Percentiles rank a stretch among this genome's conserved stretches.
phyloP scores from a whole-genome alignment of 1,140 invertebrate species.

The Scaptodrosophila lebanonensis region DNA sequence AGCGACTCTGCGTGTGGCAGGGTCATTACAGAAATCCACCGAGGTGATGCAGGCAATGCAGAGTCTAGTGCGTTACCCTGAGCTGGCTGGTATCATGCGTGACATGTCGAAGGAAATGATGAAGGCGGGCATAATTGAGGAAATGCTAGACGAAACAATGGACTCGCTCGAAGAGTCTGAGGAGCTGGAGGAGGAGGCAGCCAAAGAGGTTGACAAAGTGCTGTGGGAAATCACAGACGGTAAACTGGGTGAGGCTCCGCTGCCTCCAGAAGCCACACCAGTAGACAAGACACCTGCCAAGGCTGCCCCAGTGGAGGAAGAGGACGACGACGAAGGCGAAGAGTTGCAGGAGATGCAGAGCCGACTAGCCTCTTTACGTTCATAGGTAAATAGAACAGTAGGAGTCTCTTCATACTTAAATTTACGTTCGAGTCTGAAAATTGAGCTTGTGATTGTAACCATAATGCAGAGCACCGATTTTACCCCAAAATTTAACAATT shows the following conservation, averaged over 20 bases:
- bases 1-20: slow-evolving; percentile 93
- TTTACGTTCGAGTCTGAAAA: neutral
- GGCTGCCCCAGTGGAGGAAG: slow-evolving; percentile 60
- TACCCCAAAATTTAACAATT: neutral
- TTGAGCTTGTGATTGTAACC: neutral
- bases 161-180: slow-evolving; percentile 92
- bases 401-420: too few species aligned
- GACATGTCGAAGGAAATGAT: slow-evolving; percentile 99
- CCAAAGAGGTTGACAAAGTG: slow-evolving; percentile 96
- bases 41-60: slow-evolving; percentile 99
- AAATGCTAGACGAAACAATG: slow-evolving; percentile 99
- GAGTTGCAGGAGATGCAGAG: slow-evolving; percentile 37
- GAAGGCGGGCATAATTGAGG: slow-evolving; percentile 99
- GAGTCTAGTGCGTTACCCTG: slow-evolving; percentile 90
- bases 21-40: slow-evolving; percentile 93
- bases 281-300: slow-evolving; percentile 79
- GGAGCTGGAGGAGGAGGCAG: slow-evolving; percentile 94
- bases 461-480: too few species aligned
- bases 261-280: slow-evolving; percentile 83
- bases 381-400: slow-evolving; percentile 5
- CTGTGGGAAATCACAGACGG: slow-evolving; percentile 97
- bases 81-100: slow-evolving; percentile 96
- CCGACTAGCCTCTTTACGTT: slow-evolving; percentile 29
- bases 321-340: slow-evolving; percentile 19
- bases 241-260: slow-evolving; percentile 92